phyloP scores from a whole-genome alignment of 2,888 invertebrate species.

The Tetragnatha montana region DNA sequence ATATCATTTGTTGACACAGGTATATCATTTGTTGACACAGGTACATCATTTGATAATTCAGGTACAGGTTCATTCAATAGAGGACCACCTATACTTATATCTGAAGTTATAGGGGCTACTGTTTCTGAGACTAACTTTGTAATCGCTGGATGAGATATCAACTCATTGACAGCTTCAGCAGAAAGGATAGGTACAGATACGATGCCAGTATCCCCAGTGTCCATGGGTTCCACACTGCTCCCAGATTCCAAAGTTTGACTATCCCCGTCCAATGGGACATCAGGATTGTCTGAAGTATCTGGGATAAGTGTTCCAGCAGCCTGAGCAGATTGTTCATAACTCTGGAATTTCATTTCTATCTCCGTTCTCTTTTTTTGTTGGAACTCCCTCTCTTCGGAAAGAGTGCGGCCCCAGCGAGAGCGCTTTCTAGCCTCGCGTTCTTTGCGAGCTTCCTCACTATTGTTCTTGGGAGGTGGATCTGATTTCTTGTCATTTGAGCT shows the following conservation, averaged over 20 bases:
- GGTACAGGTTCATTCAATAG: not conserved
- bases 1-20: not conserved
- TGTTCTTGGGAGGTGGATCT: not conserved
- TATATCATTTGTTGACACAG: not conserved
- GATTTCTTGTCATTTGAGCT: not conserved
- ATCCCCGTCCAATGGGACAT: not conserved
- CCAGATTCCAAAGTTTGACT: not conserved
- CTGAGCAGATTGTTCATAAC: constrained; percentile 55
- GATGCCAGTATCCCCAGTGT: not conserved
- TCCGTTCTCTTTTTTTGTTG: constrained; percentile 57
- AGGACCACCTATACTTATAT: not conserved
- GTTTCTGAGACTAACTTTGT: not conserved
- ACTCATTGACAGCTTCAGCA: not conserved
- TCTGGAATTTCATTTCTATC: constrained; percentile 62
- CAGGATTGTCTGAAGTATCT: constrained; percentile 2
- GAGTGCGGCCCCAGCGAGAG: constrained; percentile 65
- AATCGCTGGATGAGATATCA: not conserved
- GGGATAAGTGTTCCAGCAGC: constrained; percentile 27
- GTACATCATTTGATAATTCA: not conserved
- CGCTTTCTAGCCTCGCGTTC: constrained; percentile 48
- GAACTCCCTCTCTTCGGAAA: constrained; percentile 67
- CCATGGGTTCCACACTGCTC: not conserved
- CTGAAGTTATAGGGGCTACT: not conserved
- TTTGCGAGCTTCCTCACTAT: not conserved
- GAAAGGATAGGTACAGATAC: not conserved